Evolutionary conservation across 1,140 invertebrate species (phyloP).

Genomic region (Drosophila carrolli): DNA sequence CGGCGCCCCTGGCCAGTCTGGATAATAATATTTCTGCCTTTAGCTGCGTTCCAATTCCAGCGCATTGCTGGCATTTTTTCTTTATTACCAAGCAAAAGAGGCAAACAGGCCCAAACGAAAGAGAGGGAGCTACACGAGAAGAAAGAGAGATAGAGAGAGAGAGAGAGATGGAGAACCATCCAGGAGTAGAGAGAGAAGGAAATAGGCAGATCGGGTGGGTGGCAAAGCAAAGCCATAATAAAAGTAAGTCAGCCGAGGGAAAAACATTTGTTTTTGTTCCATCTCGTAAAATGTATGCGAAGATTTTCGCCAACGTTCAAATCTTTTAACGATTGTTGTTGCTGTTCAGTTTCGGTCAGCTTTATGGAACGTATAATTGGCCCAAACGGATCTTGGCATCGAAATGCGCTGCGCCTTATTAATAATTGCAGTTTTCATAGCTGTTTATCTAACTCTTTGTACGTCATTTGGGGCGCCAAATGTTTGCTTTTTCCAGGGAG

Average conservation of each 20-base stretch:
- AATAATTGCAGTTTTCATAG: slow-evolving; percentile 63
- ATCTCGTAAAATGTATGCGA: slow-evolving; percentile 77
- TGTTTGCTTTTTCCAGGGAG: neutral
- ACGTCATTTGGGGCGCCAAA: slow-evolving; percentile 64
- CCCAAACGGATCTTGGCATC: slow-evolving; percentile 62
- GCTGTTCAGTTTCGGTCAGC: slow-evolving; percentile 48
- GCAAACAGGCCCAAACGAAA: slow-evolving; percentile 3
- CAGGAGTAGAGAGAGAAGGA: neutral
- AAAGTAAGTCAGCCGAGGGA: slow-evolving; percentile 65
- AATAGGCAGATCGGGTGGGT: slow-evolving; percentile 38
- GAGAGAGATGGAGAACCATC: too few relatives aligned
- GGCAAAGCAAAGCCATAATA: slow-evolving; percentile 72
- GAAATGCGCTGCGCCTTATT: slow-evolving; percentile 74
- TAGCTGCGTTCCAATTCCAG: slow-evolving; percentile 71
- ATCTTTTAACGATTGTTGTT: slow-evolving; percentile 25
- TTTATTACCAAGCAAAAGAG: slow-evolving; percentile 43
- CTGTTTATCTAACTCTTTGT: slow-evolving; percentile 70
- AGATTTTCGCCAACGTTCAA: slow-evolving; percentile 43
- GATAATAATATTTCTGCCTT: slow-evolving; percentile 40
- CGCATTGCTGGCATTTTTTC: slow-evolving; percentile 76
- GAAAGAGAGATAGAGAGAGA: neutral
- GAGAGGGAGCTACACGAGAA: neutral
- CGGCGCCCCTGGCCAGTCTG: slow-evolving; percentile 35
- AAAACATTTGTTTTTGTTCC: slow-evolving; percentile 79
- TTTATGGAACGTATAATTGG: slow-evolving; percentile 78